Base-by-base conservation (phyloP, 2,113 vertebrate species). In the Epinephelus cyanopodus region DNA sequence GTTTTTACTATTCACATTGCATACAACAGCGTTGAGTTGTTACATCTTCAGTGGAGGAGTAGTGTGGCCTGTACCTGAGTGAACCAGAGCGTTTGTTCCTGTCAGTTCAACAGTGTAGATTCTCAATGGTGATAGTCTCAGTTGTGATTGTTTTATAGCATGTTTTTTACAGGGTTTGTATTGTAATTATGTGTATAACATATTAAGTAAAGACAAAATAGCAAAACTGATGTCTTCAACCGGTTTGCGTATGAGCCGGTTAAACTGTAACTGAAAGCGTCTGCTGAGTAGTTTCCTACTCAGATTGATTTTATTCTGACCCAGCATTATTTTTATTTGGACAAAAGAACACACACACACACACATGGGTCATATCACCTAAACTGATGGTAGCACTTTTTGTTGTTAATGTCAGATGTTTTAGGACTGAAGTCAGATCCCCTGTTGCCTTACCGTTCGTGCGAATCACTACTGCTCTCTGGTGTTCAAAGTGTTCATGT, bases 381-480 rank as follows among this genome's bases (percentile, higher is more conserved):
- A 17, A 50, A 56, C 57, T 53, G 53, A 84, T 60, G 9, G 47
- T 73, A 67, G 87, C 78, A 87, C 75, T 87, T 89, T 75, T 82
- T 54, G 37, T 78, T 27, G 54, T 62, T 54, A 4, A 64, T 61
- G 6, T 57, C 54, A 14, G 5, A 54, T 37, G 6, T 60, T 9
- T 77, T 52, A 64, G 27, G n/a, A 42, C 14, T 18, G 9, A 29
- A 69, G 23, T 74, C 54, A 62, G 23, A 50, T 18, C 58, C 15
- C 15, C 76, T 58, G 66, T 75, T n/a, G 81, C 85, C 69, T 91
- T 61, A 69, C 39, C 73, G 29, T 63, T 69, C 42, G 67, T 76
- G 73, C 87, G 82, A 64, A 76, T 86, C 87, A 81, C 72, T 91
- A 80, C 89, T 93, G 90, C 92, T 94, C 91, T 67, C 95, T 95